phyloP scores from a whole-genome alignment of 2,888 invertebrate genomes.

The Octodonta nipae region DNA sequence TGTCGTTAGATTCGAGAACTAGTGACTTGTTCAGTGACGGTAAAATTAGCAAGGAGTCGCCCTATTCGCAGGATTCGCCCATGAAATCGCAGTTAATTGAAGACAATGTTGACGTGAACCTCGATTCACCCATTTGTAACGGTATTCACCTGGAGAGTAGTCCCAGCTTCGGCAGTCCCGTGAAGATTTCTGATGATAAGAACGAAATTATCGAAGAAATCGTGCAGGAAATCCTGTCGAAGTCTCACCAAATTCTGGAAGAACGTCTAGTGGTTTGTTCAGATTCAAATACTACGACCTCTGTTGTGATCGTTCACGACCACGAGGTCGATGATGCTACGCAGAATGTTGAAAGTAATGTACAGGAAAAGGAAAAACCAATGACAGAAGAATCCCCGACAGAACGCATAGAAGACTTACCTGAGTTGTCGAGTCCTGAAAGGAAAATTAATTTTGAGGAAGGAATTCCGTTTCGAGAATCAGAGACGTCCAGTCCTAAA shows the following conservation, averaged over 20 bases:
- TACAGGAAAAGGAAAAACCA: constrained; percentile 8
- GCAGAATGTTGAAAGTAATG: constrained; percentile 38
- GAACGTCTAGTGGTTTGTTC: constrained; percentile 23
- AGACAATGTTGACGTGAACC: constrained; percentile 17
- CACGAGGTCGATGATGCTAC: constrained; percentile 42
- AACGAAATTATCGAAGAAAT: constrained; percentile 39
- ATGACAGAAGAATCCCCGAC: constrained; percentile 3
- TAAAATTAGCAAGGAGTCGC: constrained; percentile 45
- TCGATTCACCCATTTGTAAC: constrained; percentile 32
- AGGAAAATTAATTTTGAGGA: not conserved
- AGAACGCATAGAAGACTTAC: not conserved
- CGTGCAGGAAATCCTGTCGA: constrained; percentile 39
- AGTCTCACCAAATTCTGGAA: constrained; percentile 39
- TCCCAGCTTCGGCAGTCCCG: constrained; percentile 31
- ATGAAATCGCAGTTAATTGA: constrained; percentile 29
- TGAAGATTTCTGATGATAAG: constrained; percentile 29
- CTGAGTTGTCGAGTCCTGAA: not conserved
- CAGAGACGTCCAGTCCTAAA: not conserved
- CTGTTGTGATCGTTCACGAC: constrained; percentile 39
- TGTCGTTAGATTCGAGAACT: constrained; percentile 40
- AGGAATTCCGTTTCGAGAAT: not conserved
- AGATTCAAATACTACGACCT: constrained; percentile 9
- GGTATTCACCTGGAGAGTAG: constrained; percentile 34
- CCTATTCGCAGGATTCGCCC: constrained; percentile 37
- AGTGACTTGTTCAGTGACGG: constrained; percentile 50